Evolutionary conservation across 2,888 invertebrate genomes (phyloP), one percentile per base, ranked within the genome.

Genomic region (Monochamus alternatus): DNA sequence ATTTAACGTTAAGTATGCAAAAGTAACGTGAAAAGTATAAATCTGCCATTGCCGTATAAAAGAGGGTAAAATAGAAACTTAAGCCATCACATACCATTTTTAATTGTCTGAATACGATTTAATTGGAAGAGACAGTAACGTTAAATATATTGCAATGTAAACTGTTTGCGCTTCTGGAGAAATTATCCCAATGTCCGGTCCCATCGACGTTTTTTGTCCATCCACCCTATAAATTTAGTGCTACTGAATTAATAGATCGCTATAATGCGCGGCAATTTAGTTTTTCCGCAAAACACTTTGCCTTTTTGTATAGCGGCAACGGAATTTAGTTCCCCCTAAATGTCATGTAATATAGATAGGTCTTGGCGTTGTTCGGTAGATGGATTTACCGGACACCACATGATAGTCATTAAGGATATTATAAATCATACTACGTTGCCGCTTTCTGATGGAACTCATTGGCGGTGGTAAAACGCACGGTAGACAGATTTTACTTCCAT

Each of bases 261-360:
- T 30, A 12, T 69, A 69, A 69, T 69, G 69, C 30, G 69, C n/a
- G 44, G 60, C 43, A 60, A 60, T 69, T 69, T 69, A 47, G 69
- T 69, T 60, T 69, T 55, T 60, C 60, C 69, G 69, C 60, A 47
- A 31, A 69, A 69, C 60, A 30, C 38, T 60, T 64, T 31, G 68
- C 30, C 68, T 60, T 67, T 69, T 69, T 69, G 55, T 44, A 9
- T 43, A 43, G 59, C 43, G 14, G 43, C 59, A 69, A 69, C 60
- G 43, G 60, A 60, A 69, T 69, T 69, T 69, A 60, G 69, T 8
- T 31, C 47, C 22, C 30, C n/a, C 47, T 51, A 60, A 60, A 69
- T 69, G 69, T 60, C 47, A 3, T 60, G 60, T 69, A 69, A 69
- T 60, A 69, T 60, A 69, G 69, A 69, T 69, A 69, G 69, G 59